phyloP scores from a whole-genome alignment of 2,797 vertebrate species.

The Anisognathus igniventris region DNA sequence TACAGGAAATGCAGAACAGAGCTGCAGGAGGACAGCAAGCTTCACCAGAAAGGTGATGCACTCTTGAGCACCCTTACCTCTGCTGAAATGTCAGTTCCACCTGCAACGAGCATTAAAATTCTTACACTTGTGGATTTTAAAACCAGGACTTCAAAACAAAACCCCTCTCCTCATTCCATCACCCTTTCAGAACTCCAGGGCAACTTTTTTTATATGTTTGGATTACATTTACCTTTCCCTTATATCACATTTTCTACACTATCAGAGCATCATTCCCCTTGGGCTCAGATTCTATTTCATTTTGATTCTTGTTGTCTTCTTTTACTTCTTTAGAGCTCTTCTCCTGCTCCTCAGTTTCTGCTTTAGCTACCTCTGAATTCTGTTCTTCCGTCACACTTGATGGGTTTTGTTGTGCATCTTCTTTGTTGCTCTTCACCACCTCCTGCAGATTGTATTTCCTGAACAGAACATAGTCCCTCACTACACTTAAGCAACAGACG shows the following conservation, averaged over 20 bases:
- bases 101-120: neutral
- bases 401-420: slow-evolving; percentile 31
- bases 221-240: neutral
- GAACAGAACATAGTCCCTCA: slow-evolving; percentile 87
- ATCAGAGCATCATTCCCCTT: neutral
- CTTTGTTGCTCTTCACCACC: slow-evolving; percentile 80
- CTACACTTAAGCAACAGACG: slow-evolving; percentile 92
- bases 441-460: slow-evolving; percentile 96
- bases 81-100: neutral
- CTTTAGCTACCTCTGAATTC: neutral
- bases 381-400: neutral
- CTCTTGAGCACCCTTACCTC: neutral
- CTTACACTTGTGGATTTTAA: neutral
- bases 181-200: neutral
- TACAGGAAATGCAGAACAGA: neutral
- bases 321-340: slow-evolving; percentile 27
- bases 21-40: neutral
- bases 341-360: slow-evolving; percentile 21
- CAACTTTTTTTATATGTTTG: neutral
- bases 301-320: slow-evolving; percentile 15
- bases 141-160: slow-evolving; percentile 10
- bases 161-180: neutral
- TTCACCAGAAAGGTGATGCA: neutral
- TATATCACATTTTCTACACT: neutral
- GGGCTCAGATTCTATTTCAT: slow-evolving; percentile 3